phyloP scores from a whole-genome alignment of 2,113 vertebrate species.

The Dissostichus mawsoni region DNA sequence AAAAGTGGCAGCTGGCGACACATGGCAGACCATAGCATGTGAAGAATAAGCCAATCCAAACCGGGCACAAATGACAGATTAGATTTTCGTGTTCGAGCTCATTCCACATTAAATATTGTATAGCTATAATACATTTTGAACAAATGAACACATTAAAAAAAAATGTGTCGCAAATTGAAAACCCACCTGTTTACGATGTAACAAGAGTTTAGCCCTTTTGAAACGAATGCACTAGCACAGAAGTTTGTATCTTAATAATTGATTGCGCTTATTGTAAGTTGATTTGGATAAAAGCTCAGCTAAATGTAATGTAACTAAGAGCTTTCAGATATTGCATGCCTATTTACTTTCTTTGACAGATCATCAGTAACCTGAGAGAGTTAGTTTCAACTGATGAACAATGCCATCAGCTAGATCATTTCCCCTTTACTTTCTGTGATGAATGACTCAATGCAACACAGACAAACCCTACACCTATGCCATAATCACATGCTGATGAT shows the following conservation, averaged over 20 bases:
- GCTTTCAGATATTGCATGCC: slow-evolving; percentile 17
- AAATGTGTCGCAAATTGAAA: not conserved
- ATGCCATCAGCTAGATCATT: not conserved
- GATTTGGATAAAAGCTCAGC: too few relatives aligned
- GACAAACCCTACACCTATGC: slow-evolving; percentile 21
- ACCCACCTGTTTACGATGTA: too few relatives aligned
- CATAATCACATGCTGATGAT: slow-evolving; percentile 26
- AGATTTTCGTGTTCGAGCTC: not conserved
- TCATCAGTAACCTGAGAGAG: not conserved
- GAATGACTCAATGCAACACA: slow-evolving; percentile 6
- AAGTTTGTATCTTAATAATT: too few relatives aligned
- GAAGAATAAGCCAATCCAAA: not conserved
- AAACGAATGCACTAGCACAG: too few relatives aligned
- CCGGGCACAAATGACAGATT: not conserved
- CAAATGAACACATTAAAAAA: not conserved
- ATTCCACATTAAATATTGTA: not conserved
- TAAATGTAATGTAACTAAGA: not conserved
- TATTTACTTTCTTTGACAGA: too few relatives aligned
- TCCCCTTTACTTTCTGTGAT: not conserved
- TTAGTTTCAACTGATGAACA: not conserved
- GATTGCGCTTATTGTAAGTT: too few relatives aligned
- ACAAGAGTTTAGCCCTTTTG: too few relatives aligned
- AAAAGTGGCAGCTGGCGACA: slow-evolving; percentile 38
- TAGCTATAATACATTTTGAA: not conserved
- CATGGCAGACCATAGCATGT: not conserved